Percentiles rank a stretch among this genome's conserved stretches.
Conservation (phyloP, 2,113 vertebrate species). For the Nothoprocta perdicaria region DNA sequence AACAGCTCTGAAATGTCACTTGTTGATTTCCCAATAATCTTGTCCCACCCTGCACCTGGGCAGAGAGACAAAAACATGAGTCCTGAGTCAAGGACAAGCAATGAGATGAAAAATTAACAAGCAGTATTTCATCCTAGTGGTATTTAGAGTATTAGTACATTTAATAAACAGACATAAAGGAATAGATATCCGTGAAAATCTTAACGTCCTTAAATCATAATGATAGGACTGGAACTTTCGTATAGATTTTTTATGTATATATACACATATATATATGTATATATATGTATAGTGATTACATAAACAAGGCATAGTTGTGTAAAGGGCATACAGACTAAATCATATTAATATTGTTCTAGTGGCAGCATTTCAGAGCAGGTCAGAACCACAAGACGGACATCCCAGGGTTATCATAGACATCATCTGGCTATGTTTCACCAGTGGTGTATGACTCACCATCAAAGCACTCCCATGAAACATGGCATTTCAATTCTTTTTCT, state of each 20-base stretch:
- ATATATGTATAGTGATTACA: not conserved
- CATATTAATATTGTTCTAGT: not conserved
- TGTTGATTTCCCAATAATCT: not conserved
- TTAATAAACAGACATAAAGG: not conserved
- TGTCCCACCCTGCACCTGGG: not conserved
- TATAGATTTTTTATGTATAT: too few relatives aligned
- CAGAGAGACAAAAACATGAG: not conserved
- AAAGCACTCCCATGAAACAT: not conserved
- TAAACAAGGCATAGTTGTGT: not conserved
- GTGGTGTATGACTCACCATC: not conserved
- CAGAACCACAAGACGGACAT: not conserved
- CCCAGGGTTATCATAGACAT: not conserved
- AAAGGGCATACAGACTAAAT: not conserved
- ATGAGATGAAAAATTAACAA: not conserved
- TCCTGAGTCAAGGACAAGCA: not conserved
- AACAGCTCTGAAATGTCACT: slow-evolving; percentile 6
- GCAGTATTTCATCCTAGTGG: not conserved
- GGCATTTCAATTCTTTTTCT: not conserved
- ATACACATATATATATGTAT: too few relatives aligned
- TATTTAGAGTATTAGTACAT: not conserved
- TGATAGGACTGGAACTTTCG: not conserved
- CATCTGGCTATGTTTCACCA: not conserved
- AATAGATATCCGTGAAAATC: not conserved
- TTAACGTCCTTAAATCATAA: not conserved
- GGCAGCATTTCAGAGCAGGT: not conserved